These are phyloP conservation scores for Lasioglossum figueresi DNA, from an alignment of 2,888 invertebrate species.

Conservation along the genomic window DNA sequence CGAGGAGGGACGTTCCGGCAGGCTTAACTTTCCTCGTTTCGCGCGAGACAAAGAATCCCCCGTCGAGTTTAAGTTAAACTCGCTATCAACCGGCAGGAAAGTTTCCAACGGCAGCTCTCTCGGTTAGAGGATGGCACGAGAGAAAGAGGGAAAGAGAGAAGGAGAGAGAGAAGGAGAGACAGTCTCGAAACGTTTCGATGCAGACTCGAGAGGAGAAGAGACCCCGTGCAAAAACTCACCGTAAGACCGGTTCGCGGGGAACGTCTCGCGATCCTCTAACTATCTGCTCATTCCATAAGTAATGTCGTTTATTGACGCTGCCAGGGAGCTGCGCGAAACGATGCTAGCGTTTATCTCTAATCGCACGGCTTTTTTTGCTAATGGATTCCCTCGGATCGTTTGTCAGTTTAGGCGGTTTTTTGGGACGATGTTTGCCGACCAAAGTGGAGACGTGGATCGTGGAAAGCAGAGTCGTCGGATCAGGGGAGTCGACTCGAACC, in stretches of 20 bases:
- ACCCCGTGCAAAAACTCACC: conserved; percentile 67
- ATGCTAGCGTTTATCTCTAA: neutral
- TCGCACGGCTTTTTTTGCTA: neutral
- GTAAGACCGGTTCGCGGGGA: conserved; percentile 67
- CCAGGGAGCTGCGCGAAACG: conserved; percentile 14
- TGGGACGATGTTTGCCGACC: neutral
- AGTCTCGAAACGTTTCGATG: neutral
- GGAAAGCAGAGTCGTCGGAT: too few relatives aligned
- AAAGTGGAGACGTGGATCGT: too few relatives aligned
- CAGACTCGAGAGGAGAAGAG: neutral
- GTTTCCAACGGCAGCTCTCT: conserved; percentile 10
- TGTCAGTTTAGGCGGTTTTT: conserved; percentile 1
- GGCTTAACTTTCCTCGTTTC: conserved; percentile 53
- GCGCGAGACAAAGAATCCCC: conserved; percentile 37
- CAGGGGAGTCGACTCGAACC: too few relatives aligned
- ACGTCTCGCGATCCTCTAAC: conserved; percentile 48
- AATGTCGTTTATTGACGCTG: conserved; percentile 26
- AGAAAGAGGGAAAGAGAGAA: neutral
- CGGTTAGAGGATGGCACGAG: neutral
- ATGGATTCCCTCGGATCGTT: neutral
- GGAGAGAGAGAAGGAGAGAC: neutral
- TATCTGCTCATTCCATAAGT: conserved; percentile 25
- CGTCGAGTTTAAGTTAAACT: conserved; percentile 36
- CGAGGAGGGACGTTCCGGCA: conserved; percentile 11
- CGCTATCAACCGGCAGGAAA: conserved; percentile 38